Evolutionary conservation across 1,140 invertebrate species (phyloP).

Genomic region (Drosophila pseudoobscura): DNA sequence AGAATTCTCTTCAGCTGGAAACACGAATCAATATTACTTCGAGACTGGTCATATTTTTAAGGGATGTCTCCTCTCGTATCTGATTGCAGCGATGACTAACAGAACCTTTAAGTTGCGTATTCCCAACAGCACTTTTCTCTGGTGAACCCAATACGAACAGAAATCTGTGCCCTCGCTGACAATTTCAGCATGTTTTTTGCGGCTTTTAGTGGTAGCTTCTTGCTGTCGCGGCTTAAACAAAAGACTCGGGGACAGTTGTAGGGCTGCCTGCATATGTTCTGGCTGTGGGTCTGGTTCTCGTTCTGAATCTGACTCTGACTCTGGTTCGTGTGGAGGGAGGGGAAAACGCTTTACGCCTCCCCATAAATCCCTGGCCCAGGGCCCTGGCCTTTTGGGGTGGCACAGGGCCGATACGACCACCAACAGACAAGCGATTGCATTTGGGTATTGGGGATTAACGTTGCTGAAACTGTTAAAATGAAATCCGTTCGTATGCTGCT

Average conservation of each 20-base stretch:
- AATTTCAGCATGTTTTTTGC: constrained; percentile 15
- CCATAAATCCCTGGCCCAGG: constrained; percentile 51
- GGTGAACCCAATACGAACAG: too few species aligned
- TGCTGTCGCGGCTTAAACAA: constrained; percentile 32
- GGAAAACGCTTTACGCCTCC: constrained; percentile 51
- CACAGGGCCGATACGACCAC: constrained; percentile 29
- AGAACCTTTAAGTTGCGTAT: too few species aligned
- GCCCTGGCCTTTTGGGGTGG: constrained; percentile 51
- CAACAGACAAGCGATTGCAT: constrained; percentile 73
- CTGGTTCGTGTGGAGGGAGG: constrained; percentile 4
- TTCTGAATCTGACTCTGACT: constrained; percentile 2
- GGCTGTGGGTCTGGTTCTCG: not conserved
- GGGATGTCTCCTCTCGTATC: too few species aligned
- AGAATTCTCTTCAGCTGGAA: too few species aligned
- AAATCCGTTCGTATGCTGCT: constrained; percentile 70
- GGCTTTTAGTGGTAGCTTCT: constrained; percentile 9
- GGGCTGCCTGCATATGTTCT: constrained; percentile 38
- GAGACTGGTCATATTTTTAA: too few species aligned
- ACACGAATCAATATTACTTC: too few species aligned
- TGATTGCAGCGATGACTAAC: too few species aligned
- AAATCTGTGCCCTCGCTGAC: too few species aligned
- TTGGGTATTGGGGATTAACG: constrained; percentile 81
- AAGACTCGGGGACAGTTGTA: constrained; percentile 48
- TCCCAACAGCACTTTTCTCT: too few species aligned
- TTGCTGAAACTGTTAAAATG: constrained; percentile 78